These are phyloP conservation scores for Dunckerocampus dactyliophorus DNA, from an alignment of 2,113 vertebrate genomes.

Conservation along the genomic window DNA sequence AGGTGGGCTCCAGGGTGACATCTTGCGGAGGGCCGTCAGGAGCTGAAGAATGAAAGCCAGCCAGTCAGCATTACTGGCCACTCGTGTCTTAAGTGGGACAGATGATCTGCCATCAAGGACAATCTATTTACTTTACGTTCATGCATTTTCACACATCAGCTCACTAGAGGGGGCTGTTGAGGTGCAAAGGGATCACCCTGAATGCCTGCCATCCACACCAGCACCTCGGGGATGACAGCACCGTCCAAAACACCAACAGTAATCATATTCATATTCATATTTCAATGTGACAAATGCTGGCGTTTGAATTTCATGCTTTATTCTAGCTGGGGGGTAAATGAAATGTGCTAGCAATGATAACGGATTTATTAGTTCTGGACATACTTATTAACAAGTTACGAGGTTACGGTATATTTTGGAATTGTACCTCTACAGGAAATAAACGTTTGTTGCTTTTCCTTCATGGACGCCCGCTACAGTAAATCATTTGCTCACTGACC, in stretches of 20 bases:
- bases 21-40: conserved; percentile 96
- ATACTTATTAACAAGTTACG: no score
- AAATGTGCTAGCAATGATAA: conserved; percentile 22
- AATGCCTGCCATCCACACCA: neutral
- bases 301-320: conserved; percentile 33
- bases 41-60: conserved; percentile 71
- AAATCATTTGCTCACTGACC: conserved; percentile 68
- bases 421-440: no score
- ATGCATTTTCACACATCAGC: neutral
- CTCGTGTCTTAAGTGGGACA: neutral
- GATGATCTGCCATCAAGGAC: neutral
- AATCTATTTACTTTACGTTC: neutral
- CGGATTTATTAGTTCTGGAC: no score
- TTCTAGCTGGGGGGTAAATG: conserved; percentile 31
- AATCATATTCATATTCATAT: conserved; percentile 23
- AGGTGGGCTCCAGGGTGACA: conserved; percentile 90
- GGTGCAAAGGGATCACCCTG: conserved; percentile 1
- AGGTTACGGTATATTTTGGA: neutral
- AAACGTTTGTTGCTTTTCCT: no score
- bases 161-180: conserved; percentile 62
- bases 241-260: conserved; percentile 31
- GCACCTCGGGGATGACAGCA: conserved; percentile 8
- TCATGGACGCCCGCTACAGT: no score
- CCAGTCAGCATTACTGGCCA: conserved; percentile 23
- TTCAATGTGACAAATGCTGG: conserved; percentile 31